Conservation (phyloP, 2,888 invertebrate species). For the Lasioglossum villosulum region DNA sequence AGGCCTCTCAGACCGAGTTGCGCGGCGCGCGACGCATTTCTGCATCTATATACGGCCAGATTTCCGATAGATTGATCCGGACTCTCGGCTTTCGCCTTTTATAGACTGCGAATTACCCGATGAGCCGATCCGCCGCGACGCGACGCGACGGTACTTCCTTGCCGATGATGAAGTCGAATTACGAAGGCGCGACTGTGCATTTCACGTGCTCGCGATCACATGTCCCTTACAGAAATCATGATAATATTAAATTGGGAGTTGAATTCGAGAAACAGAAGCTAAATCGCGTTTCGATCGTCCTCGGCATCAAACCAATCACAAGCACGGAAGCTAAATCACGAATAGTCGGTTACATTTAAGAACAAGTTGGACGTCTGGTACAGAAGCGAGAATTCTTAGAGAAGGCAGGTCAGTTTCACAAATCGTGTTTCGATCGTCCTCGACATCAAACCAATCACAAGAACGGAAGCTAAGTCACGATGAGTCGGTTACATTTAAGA, state of each 20-base stretch:
- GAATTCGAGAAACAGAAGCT: too few species aligned
- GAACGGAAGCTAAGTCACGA: too few species aligned
- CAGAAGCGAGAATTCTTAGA: too few species aligned
- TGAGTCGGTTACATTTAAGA: too few species aligned
- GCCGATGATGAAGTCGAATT: not conserved
- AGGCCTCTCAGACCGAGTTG: not conserved
- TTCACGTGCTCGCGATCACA: not conserved
- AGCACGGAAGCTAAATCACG: too few species aligned
- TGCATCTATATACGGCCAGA: conserved; percentile 1
- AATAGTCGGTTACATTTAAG: too few species aligned
- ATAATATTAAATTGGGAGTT: not conserved
- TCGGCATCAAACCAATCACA: too few species aligned
- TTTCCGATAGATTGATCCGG: conserved; percentile 1
- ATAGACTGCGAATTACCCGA: not conserved
- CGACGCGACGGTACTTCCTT: not conserved
- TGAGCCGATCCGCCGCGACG: not conserved
- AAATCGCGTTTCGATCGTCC: too few species aligned
- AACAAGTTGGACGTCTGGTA: too few species aligned
- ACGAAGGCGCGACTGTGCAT: not conserved
- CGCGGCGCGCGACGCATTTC: not conserved
- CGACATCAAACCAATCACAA: too few species aligned
- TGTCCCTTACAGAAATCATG: not conserved
- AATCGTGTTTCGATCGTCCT: too few species aligned
- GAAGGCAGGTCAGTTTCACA: too few species aligned
- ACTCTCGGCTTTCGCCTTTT: not conserved